Conservation (phyloP, 2,888 invertebrate species). For the Parapristionchus giblindavisi region DNA sequence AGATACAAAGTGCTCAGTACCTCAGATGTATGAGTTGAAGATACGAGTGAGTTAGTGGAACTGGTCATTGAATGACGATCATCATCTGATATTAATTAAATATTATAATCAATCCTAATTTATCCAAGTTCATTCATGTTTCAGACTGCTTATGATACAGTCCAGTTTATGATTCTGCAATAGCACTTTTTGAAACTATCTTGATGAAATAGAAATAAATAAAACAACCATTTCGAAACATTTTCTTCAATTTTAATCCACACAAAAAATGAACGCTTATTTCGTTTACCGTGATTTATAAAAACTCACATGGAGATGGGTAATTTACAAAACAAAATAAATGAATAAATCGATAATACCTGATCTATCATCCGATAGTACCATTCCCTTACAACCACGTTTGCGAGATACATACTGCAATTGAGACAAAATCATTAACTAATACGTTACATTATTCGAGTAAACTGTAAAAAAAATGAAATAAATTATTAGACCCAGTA, state of each 20-base stretch:
- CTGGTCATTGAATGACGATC: conserved; percentile 59
- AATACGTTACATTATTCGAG: too few species aligned
- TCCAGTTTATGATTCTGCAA: too few species aligned
- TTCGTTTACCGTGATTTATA: too few species aligned
- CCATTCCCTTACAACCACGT: conserved; percentile 56
- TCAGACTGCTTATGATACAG: too few species aligned
- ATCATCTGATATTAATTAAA: conserved; percentile 35
- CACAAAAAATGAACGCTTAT: too few species aligned
- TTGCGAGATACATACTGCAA: conserved; percentile 52
- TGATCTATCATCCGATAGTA: conserved; percentile 49
- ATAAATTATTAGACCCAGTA: too few species aligned
- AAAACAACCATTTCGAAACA: not conserved
- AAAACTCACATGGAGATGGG: too few species aligned
- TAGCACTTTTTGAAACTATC: not conserved
- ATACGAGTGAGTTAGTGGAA: conserved; percentile 57
- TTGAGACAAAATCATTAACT: not conserved
- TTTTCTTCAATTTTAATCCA: too few species aligned
- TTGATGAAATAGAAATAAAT: not conserved
- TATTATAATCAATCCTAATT: not conserved
- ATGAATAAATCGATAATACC: not conserved
- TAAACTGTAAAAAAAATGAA: too few species aligned
- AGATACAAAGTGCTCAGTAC: too few species aligned
- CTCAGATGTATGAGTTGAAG: conserved; percentile 32
- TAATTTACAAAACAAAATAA: conserved; percentile 5
- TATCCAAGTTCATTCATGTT: conserved; percentile 7